Base-by-base conservation (phyloP, 2,113 vertebrate species). In the Corydoras sp. region DNA sequence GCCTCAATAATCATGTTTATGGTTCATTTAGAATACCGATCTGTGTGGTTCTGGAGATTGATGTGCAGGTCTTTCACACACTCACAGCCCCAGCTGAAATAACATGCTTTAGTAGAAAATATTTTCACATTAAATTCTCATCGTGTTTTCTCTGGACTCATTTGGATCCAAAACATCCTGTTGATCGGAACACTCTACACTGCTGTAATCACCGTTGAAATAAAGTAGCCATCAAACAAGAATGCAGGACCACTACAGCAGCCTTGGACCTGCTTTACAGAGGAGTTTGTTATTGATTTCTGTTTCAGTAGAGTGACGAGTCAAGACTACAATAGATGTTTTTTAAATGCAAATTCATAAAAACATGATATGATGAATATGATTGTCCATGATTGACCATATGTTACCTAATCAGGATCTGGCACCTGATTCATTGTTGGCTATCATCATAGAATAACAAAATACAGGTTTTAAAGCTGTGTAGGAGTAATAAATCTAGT, bases 101-200 rank as follows among this genome's bases (percentile, higher is more conserved):
- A 78, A 78, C 71, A 74, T 62, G 35, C 58, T 75, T 65, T 59
- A 53, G 58, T 24, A 71, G 60, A 51, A 70, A 64, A 61, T 62
- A 51, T 48, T 59, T 71, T 55, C 29, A 71, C 69, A 65, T 64
- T 53, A 69, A 67, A 71, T 66, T 55, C 66, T 62, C 43, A 51
- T 66, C n/a, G 30, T 54, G 24, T 60, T 30, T 43, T 58, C 64
- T 29, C 59, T 14, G 59, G 54, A 61, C 12, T 32, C 55, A 60
- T 63, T 72, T 24, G 62, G 50, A 13, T 59, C 56, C 64, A 32
- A 77, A 76, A 79, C 81, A 75, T 80, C 73, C 66, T 68, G 74
- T 78, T 81, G 65, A 58, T 69, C 56, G 72, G 29, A 60, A 35
- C 13, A 58, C 14, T 32, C 54, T 66, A 24, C 35, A 49, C 29